Percentiles rank a stretch among this genome's conserved stretches.
These are phyloP conservation scores for Euspilapteryx auroguttella DNA, from an alignment of 2,888 invertebrate species.

Conservation along the genomic window DNA sequence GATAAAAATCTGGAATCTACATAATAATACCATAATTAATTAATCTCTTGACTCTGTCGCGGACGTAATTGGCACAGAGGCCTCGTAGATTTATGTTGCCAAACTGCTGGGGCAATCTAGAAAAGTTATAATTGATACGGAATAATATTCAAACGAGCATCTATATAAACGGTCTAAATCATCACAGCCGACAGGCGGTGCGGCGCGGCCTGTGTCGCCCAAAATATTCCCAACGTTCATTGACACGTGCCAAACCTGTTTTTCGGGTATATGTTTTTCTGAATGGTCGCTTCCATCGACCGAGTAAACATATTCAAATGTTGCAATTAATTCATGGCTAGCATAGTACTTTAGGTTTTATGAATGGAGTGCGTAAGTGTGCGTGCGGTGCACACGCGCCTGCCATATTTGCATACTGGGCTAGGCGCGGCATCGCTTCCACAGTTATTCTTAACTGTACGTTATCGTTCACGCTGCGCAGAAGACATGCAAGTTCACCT, in stretches of 20 bases:
- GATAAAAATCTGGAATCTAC: too few species aligned
- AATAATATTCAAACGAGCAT: constrained; percentile 30
- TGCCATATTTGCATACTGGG: constrained; percentile 50
- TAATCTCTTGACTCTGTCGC: too few species aligned
- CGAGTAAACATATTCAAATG: constrained; percentile 60
- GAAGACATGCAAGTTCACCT: too few species aligned
- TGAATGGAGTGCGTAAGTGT: constrained; percentile 41
- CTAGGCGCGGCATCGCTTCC: constrained; percentile 35
- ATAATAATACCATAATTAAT: too few species aligned
- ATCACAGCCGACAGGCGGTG: constrained; percentile 30
- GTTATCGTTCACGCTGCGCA: too few species aligned
- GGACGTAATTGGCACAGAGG: too few species aligned
- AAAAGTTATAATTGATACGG: constrained; percentile 29
- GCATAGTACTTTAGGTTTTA: constrained; percentile 52
- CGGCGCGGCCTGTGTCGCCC: constrained; percentile 33
- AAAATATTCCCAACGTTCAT: constrained; percentile 55
- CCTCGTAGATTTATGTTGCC: too few species aligned
- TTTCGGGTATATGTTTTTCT: constrained; percentile 48
- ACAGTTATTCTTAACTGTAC: too few species aligned
- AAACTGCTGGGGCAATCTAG: too few species aligned
- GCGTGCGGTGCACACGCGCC: constrained; percentile 25
- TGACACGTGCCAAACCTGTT: constrained; percentile 60
- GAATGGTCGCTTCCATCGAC: constrained; percentile 58
- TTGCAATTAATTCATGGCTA: constrained; percentile 60
- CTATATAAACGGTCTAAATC: constrained; percentile 49